phyloP scores from a whole-genome alignment of 2,888 invertebrate genomes.

The Hypolimnas misippus region DNA sequence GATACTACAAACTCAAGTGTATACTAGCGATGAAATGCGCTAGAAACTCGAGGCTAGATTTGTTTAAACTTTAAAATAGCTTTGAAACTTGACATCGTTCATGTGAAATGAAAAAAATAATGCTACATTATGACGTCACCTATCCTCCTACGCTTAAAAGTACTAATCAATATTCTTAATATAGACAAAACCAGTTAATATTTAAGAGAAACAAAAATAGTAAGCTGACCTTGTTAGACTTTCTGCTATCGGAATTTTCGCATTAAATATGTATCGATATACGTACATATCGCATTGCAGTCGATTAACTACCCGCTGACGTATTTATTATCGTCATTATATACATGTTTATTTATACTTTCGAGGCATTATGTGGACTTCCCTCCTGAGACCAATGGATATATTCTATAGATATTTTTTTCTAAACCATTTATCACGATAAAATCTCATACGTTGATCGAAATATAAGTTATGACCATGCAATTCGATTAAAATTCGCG shows the following conservation, averaged over 20 bases:
- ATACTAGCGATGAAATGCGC: slow-evolving; percentile 4
- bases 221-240: slow-evolving; percentile 30
- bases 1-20: slow-evolving; percentile 13
- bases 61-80: neutral
- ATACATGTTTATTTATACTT: neutral
- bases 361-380: too few species aligned
- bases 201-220: too few species aligned
- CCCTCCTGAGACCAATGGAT: neutral
- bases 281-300: slow-evolving; percentile 9
- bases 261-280: slow-evolving; percentile 15
- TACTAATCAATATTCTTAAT: too few species aligned
- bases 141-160: too few species aligned
- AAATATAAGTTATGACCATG: too few species aligned
- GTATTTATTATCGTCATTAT: slow-evolving; percentile 32
- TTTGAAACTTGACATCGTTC: neutral
- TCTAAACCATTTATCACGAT: too few species aligned
- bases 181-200: too few species aligned
- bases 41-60: slow-evolving; percentile 1
- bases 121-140: too few species aligned
- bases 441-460: too few species aligned
- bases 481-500: too few species aligned
- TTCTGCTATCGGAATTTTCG: slow-evolving; percentile 18
- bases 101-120: too few species aligned
- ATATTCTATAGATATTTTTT: neutral
- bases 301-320: slow-evolving; percentile 32